Evolutionary conservation across 2,888 invertebrate species (phyloP).

Genomic region (Temnothorax unifasciatus): DNA sequence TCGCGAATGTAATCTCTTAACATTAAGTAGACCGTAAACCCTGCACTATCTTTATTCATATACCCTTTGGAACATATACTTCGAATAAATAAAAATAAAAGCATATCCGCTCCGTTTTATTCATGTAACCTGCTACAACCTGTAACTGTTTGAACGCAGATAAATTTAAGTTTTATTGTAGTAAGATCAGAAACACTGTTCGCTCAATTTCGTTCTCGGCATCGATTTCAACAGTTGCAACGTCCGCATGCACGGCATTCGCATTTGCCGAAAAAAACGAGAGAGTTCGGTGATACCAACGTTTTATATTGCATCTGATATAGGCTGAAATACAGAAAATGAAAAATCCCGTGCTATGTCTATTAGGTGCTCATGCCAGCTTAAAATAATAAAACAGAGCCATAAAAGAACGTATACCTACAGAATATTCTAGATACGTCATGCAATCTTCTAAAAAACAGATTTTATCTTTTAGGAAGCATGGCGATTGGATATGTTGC

Average conservation of each 20-base stretch:
- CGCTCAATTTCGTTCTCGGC: not conserved
- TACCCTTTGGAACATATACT: not conserved
- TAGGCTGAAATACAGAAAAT: slow-evolving; percentile 42
- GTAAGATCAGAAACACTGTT: slow-evolving; percentile 9
- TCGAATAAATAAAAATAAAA: slow-evolving; percentile 13
- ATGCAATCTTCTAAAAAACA: not conserved
- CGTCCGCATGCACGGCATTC: not conserved
- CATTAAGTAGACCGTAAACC: not conserved
- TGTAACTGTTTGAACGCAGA: slow-evolving; percentile 1
- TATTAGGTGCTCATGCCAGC: slow-evolving; percentile 47
- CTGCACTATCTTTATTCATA: slow-evolving; percentile 23
- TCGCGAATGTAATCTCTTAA: not conserved
- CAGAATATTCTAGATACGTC: not conserved
- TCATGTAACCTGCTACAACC: not conserved
- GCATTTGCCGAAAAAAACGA: slow-evolving; percentile 4
- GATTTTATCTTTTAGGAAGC: slow-evolving; percentile 30
- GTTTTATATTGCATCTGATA: slow-evolving; percentile 26
- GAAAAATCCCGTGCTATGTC: slow-evolving; percentile 52
- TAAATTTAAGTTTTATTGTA: slow-evolving; percentile 32
- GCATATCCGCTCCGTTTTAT: not conserved
- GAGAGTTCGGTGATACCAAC: not conserved
- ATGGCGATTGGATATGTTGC: not conserved
- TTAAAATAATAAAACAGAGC: slow-evolving; percentile 58
- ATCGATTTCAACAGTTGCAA: slow-evolving; percentile 36
- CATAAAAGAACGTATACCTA: slow-evolving; percentile 28